Evolutionary conservation across 2,888 invertebrate genomes (phyloP), one percentile per base, ranked within the genome.

Genomic region (Agrotis segetum): DNA sequence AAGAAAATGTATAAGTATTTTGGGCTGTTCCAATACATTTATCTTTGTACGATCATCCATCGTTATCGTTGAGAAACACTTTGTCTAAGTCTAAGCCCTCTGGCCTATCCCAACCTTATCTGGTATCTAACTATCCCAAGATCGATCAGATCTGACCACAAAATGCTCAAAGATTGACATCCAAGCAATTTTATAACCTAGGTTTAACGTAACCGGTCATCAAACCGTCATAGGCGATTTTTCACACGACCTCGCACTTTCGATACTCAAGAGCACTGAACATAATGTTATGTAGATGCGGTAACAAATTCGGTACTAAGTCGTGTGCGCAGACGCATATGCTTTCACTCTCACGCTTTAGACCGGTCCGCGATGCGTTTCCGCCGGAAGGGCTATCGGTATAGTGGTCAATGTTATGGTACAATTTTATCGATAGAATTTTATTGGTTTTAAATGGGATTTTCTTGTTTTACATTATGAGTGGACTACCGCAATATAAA

Each of bases 341-440:
- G 89, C 92, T 92, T 92, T 92, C 92, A 92, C 92, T 92, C 88
- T 92, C 89, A 59, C 68, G 70, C 84, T 88, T 88, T 87, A 62
- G 73, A 75, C 78, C 74, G 80, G 82, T 83, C 83, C 44, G 65
- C 73, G 79, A 85, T 84, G 84, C 83, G 86, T 87, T 88, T 90
- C 88, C 90, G 85, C 80, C 79, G 85, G 86, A 87, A 85, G 82
- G 83, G 71, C 77, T 63, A 63, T 72, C 61, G 63, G 60, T 74
- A 69, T 40, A 71, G 67, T 65, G 77, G 78, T 71, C 79, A 79
- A 67, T 77, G 47, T 78, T 73, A 70, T 77, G 71, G 49, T 77
- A 67, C 40, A 40, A 53, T 67, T 69, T 73, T 83, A 69, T 74
- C 74, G 79, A 77, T 78, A 44, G 46, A 50, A 74, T 62, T 53